Percentiles rank a stretch among this genome's conserved stretches.
phyloP scores from a whole-genome alignment of 2,797 vertebrate genomes.

The Mycteria americana region DNA sequence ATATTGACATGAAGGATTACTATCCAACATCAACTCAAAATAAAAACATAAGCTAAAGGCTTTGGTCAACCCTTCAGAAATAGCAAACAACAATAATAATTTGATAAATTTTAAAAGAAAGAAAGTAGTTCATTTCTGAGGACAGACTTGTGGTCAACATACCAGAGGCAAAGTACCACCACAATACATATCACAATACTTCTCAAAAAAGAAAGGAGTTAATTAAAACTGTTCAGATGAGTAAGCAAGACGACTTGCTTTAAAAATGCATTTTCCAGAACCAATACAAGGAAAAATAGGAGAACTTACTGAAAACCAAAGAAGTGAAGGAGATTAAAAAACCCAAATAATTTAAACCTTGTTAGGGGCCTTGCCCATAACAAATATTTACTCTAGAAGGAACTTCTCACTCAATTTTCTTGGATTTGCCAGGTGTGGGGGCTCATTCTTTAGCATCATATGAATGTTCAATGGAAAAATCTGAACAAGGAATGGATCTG shows the following conservation, averaged over 20 bases:
- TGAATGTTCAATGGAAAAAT: not conserved
- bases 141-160: not conserved
- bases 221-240: not conserved
- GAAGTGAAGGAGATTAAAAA: not conserved
- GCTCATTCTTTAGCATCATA: not conserved
- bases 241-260: not conserved
- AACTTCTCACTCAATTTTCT: not conserved
- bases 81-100: not conserved
- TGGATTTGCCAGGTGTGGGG: not conserved
- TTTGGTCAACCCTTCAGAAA: not conserved
- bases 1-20: not conserved
- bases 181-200: not conserved
- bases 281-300: not conserved
- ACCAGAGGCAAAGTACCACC: not conserved
- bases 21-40: not conserved
- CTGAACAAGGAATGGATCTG: not conserved
- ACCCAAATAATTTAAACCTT: not conserved
- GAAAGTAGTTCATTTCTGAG: not conserved
- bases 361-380: not conserved
- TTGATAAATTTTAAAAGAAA: not conserved
- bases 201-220: not conserved
- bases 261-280: not conserved
- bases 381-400: not conserved
- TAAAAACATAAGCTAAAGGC: not conserved
- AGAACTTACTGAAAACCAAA: not conserved